phyloP scores from a whole-genome alignment of 2,113 vertebrate species.

The Dicentrarchus labrax region DNA sequence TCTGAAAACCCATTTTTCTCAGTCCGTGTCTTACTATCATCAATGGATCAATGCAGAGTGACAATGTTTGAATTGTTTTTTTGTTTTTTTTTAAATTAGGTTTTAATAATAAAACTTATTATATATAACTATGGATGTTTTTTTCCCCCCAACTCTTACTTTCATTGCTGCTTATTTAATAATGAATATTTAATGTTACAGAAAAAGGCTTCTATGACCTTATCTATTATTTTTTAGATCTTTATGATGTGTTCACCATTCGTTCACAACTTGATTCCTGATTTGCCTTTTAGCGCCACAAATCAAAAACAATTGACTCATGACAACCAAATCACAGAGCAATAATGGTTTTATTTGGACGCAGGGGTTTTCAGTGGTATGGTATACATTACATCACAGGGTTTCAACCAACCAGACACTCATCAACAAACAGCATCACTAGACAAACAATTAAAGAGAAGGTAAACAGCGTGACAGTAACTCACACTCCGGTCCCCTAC shows the following conservation, averaged over 20 bases:
- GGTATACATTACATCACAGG: constrained; percentile 88
- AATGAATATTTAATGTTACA: not conserved
- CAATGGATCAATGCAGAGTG: too few relatives aligned
- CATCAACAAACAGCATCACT: constrained; percentile 88
- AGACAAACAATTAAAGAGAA: constrained; percentile 84
- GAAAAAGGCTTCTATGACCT: not conserved
- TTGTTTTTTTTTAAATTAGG: too few relatives aligned
- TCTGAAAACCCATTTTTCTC: not conserved
- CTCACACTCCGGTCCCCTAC: constrained; percentile 72
- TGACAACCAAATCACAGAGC: constrained; percentile 62
- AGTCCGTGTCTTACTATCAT: not conserved
- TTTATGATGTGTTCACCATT: not conserved
- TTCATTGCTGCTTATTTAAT: not conserved
- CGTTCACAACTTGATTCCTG: not conserved
- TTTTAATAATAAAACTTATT: too few relatives aligned
- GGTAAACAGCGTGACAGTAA: constrained; percentile 76
- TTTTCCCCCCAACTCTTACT: too few relatives aligned
- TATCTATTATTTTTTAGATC: not conserved
- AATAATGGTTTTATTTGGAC: constrained; percentile 85
- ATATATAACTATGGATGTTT: too few relatives aligned
- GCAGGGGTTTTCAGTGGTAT: constrained; percentile 85
- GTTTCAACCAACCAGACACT: constrained; percentile 90
- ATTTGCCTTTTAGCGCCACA: not conserved
- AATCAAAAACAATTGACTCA: constrained; percentile 4
- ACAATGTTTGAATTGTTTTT: too few relatives aligned